Evolutionary conservation across 1,140 invertebrate species (phyloP).

Genomic region (Kradibia gibbosae): DNA sequence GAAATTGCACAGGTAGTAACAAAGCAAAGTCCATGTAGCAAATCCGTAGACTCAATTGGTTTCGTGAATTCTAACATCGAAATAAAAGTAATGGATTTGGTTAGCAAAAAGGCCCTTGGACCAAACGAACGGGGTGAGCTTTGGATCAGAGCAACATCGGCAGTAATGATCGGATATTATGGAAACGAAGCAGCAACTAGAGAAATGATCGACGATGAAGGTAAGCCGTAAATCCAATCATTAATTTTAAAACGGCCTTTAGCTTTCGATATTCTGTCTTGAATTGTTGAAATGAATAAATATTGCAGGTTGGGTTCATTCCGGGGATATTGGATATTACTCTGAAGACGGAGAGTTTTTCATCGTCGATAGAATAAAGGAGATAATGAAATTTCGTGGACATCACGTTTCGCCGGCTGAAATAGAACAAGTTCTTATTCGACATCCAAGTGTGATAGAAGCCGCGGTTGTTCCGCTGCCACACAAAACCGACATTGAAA

Average conservation of each 20-base stretch:
- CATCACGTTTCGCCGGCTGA: slow-evolving; percentile 57
- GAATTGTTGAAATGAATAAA: neutral
- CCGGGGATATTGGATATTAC: slow-evolving; percentile 69
- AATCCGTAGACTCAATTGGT: slow-evolving; percentile 38
- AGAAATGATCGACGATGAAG: slow-evolving; percentile 71
- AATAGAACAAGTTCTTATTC: slow-evolving; percentile 79
- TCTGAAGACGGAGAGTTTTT: slow-evolving; percentile 68
- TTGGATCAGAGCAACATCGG: slow-evolving; percentile 56
- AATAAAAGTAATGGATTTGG: slow-evolving; percentile 51
- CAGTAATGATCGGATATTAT: slow-evolving; percentile 64
- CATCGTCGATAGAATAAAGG: slow-evolving; percentile 75
- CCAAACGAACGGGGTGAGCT: slow-evolving; percentile 65
- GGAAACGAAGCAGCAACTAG: slow-evolving; percentile 73
- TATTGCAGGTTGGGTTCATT: slow-evolving; percentile 58
- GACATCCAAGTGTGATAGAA: slow-evolving; percentile 78
- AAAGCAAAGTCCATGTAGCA: neutral
- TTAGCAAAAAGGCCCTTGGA: slow-evolving; percentile 52
- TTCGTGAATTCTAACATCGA: slow-evolving; percentile 36
- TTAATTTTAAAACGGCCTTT: neutral
- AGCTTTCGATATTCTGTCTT: too few species aligned
- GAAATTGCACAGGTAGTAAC: slow-evolving; percentile 11
- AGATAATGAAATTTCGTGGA: slow-evolving; percentile 73
- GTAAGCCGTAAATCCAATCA: slow-evolving; percentile 61
- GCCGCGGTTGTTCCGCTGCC: slow-evolving; percentile 80
- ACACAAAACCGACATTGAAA: slow-evolving; percentile 75